Conservation (phyloP, 2,888 invertebrate genomes). For the Ashinkailepas kermadecensis region DNA sequence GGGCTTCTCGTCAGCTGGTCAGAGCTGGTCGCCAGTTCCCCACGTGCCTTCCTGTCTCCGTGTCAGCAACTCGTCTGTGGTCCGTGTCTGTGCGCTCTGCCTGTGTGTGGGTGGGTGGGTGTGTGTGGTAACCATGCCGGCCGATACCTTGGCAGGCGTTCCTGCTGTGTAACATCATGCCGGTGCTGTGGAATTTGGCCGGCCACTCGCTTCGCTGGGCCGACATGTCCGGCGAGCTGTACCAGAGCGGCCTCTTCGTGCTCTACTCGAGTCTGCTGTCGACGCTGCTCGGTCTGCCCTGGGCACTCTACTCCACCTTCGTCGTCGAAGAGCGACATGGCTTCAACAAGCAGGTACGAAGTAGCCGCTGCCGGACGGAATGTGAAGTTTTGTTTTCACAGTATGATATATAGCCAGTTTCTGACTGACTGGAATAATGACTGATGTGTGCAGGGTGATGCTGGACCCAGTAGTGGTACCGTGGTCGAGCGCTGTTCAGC, state of each 20-base stretch:
- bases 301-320: constrained; percentile 81
- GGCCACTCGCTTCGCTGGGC: constrained; percentile 51
- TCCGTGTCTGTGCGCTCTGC: no score
- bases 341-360: constrained; percentile 79
- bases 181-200: constrained; percentile 63
- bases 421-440: not conserved
- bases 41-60: no score
- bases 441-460: not conserved
- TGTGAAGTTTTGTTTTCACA: not conserved
- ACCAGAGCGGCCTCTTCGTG: constrained; percentile 72
- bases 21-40: no score
- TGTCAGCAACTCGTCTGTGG: no score
- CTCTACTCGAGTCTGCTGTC: constrained; percentile 61
- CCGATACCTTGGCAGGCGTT: constrained; percentile 37
- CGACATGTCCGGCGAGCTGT: constrained; percentile 57
- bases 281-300: constrained; percentile 65
- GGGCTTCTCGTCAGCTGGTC: no score
- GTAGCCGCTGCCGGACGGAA: not conserved
- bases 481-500: constrained; percentile 13
- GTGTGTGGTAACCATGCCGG: no score
- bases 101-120: no score
- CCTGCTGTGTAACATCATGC: constrained; percentile 47
- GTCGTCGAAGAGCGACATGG: constrained; percentile 91
- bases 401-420: not conserved
- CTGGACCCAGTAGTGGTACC: not conserved